A percentile compares a stretch with the other conserved stretches of the same genome.
These are phyloP conservation scores for Prietella phreatophila DNA, from an alignment of 2,113 vertebrate species.

Conservation along the genomic window DNA sequence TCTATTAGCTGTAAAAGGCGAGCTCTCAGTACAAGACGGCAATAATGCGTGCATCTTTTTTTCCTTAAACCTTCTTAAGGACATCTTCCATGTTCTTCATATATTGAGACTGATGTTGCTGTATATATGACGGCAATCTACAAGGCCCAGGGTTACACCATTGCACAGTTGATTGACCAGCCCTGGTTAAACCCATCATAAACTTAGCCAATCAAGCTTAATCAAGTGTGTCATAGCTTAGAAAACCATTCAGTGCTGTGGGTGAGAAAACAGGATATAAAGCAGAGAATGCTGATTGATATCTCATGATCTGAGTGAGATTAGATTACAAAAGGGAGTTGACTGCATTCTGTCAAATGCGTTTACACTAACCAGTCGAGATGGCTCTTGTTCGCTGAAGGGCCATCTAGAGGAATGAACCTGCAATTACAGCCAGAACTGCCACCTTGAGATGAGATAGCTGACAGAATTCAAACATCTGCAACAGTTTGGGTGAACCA, in stretches of 20 bases:
- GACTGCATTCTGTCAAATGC: not conserved
- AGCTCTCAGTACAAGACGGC: not conserved
- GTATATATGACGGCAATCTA: not conserved
- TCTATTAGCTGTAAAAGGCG: not conserved
- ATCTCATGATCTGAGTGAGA: not conserved
- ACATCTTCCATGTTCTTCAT: not conserved
- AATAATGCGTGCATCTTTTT: not conserved
- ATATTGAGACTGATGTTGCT: not conserved
- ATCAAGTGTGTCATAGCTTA: not conserved
- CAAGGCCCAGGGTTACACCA: not conserved
- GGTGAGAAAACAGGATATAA: not conserved
- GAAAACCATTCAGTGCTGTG: not conserved
- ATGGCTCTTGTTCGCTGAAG: not conserved
- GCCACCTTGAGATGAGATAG: slow-evolving; percentile 14
- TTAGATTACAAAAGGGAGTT: not conserved
- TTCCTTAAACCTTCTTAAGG: not conserved
- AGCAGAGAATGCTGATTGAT: not conserved
- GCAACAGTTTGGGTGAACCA: not conserved
- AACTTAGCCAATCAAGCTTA: not conserved
- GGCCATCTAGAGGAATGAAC: not conserved
- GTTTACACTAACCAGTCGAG: not conserved
- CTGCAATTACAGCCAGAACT: not conserved
- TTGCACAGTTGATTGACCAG: not conserved
- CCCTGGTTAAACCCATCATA: not conserved
- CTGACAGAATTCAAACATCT: not conserved